A percentile compares a stretch with the other conserved stretches of the same genome.
Conservation (phyloP, 2,888 invertebrate genomes). For the Eupithecia dodoneata region DNA sequence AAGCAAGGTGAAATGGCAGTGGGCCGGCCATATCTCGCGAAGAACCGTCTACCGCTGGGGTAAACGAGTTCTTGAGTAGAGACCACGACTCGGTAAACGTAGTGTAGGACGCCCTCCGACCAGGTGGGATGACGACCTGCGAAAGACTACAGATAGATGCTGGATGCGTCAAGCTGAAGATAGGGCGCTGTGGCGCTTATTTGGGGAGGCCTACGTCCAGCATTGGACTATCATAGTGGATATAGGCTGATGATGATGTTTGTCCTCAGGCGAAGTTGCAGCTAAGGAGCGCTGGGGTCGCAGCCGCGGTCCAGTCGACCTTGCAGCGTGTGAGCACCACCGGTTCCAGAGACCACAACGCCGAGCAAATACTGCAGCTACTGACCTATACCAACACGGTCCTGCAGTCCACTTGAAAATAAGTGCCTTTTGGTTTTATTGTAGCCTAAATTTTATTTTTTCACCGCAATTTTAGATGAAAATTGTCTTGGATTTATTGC, state of each 20-base stretch:
- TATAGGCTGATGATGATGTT: slow-evolving; percentile 13
- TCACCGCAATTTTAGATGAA: background rate
- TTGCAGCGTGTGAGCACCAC: slow-evolving; percentile 62
- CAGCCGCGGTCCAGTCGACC: slow-evolving; percentile 63
- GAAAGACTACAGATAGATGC: too few relatives aligned
- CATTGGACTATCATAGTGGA: too few relatives aligned
- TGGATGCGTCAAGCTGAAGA: too few relatives aligned
- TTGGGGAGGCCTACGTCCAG: too few relatives aligned
- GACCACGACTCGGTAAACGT: too few relatives aligned
- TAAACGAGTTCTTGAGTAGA: too few relatives aligned
- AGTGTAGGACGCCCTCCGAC: too few relatives aligned
- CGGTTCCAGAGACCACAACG: slow-evolving; percentile 46
- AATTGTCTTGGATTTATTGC: background rate
- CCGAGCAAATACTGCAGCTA: slow-evolving; percentile 65
- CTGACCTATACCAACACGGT: slow-evolving; percentile 72
- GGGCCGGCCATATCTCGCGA: too few relatives aligned
- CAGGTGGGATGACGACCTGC: too few relatives aligned
- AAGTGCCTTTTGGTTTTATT: background rate
- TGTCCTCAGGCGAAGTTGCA: slow-evolving; percentile 69
- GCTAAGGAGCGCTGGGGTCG: slow-evolving; percentile 71
- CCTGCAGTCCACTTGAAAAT: slow-evolving; percentile 63
- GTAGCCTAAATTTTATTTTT: background rate
- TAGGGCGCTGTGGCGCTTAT: too few relatives aligned
- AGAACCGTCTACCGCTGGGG: too few relatives aligned
- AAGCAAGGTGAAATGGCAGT: slow-evolving; percentile 62